These are phyloP conservation scores for Pseudomyrmex cubaensis DNA, from an alignment of 1,140 invertebrate genomes.

Conservation along the genomic window DNA sequence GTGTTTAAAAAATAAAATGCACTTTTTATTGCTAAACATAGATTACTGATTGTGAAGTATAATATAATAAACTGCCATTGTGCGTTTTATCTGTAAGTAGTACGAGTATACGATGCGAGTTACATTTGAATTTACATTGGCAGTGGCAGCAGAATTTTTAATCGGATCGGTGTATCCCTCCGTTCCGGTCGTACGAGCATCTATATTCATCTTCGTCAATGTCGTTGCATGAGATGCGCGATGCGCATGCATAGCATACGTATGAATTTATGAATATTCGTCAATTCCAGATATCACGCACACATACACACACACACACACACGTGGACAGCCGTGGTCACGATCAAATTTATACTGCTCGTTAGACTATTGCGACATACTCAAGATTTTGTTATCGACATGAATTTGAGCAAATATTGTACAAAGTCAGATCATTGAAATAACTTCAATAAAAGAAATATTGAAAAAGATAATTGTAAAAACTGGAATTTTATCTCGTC, in stretches of 20 bases:
- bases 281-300: conserved; percentile 48
- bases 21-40: background rate
- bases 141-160: conserved; percentile 35
- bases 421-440: background rate
- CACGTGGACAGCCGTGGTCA: background rate
- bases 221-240: conserved; percentile 42
- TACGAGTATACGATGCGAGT: background rate
- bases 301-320: too few relatives aligned
- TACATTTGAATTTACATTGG: conserved; percentile 31
- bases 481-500: background rate
- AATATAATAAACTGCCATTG: background rate
- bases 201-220: conserved; percentile 60
- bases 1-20: background rate
- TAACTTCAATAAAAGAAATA: background rate
- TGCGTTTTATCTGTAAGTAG: conserved; percentile 1
- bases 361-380: conserved; percentile 49
- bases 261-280: conserved; percentile 62
- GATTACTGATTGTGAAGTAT: background rate
- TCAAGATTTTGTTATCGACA: conserved; percentile 38
- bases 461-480: background rate
- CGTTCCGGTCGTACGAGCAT: conserved; percentile 19
- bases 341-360: conserved; percentile 44
- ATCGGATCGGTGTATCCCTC: conserved; percentile 10
- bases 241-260: conserved; percentile 25
- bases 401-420: background rate